Evolutionary conservation across 37 sponge, comb jelly and placozoan species (phyloP), one percentile per base, ranked within the genome.

Genomic region (Axinella damicornis): DNA sequence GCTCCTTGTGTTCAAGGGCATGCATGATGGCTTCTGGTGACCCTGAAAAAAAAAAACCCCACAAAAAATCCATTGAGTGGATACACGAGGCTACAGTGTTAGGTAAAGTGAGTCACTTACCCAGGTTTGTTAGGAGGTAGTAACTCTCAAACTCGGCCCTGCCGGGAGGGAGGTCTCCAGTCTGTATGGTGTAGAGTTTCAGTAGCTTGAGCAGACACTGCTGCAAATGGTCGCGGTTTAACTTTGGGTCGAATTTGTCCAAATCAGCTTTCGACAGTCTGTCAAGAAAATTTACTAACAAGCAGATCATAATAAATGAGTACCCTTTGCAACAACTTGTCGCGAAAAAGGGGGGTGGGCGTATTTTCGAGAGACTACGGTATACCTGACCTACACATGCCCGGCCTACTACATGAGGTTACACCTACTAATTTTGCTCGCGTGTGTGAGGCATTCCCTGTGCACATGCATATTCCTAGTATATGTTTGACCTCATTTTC

Each of bases 121-220:
- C 90, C 11, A 90, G 28, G 60, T 84, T 78, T 24, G 32, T 53
- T 5, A 90, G 85, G 27, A 90, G 71, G 75, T 77, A 84, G 68
- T 90, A 90, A 19, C 35, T 66, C 17, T 60, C 80, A 84, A 79
- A 83, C 62, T 90, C 90, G 9, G 79, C 65, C 39, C 57, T 41
- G 19, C 31, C 15, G 0, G 22, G 35, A 46, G 46, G 46, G 46
- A 46, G 46, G 46, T 46, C 46, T 46, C 46, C 46, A 46, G 9
- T 9, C 9, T 46, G 46, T 4, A 12, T 46, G 4, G 46, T 46
- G 9, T 46, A 46, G 46, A 46, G 46, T 46, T 46, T 31, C 54
- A 89, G 57, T 27, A 90, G 72, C 60, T 84, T 84, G 28, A 33
- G 25, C 35, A 91, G 65, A 39, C 92, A 91, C 62, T 91, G 78